A percentile compares a stretch with the other conserved stretches of the same genome.
These are phyloP conservation scores for Nyctibius bracteatus DNA, from an alignment of 2,113 vertebrate genomes.

Conservation along the genomic window DNA sequence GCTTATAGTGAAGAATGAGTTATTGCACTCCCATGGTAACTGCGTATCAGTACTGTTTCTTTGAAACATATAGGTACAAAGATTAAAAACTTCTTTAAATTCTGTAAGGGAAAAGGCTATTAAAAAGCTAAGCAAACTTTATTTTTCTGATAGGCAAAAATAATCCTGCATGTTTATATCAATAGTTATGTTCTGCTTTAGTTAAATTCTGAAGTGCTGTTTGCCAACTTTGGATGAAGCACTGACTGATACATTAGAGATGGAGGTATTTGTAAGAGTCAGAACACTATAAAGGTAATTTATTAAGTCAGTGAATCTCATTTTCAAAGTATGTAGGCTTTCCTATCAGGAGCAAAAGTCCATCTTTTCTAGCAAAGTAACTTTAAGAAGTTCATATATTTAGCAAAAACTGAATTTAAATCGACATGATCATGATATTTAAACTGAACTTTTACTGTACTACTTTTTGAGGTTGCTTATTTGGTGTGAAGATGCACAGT, in stretches of 20 bases:
- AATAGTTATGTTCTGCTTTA: not conserved
- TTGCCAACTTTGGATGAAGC: not conserved
- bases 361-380: not conserved
- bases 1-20: not conserved
- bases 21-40: not conserved
- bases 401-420: not conserved
- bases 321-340: not conserved
- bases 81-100: not conserved
- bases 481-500: not conserved
- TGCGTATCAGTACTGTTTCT: accelerated
- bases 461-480: not conserved
- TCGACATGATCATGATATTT: not conserved
- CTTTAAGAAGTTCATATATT: not conserved
- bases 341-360: not conserved
- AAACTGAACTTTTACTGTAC: not conserved
- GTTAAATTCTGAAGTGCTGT: not conserved
- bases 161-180: not conserved
- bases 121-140: not conserved
- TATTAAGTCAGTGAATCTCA: not conserved
- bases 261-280: not conserved
- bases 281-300: not conserved
- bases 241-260: not conserved
- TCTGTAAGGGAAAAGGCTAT: not conserved
- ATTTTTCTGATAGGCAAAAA: not conserved
- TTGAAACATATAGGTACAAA: not conserved